Evolutionary conservation across 2,113 vertebrate genomes (phyloP).

Genomic region (Polypterus senegalus): DNA sequence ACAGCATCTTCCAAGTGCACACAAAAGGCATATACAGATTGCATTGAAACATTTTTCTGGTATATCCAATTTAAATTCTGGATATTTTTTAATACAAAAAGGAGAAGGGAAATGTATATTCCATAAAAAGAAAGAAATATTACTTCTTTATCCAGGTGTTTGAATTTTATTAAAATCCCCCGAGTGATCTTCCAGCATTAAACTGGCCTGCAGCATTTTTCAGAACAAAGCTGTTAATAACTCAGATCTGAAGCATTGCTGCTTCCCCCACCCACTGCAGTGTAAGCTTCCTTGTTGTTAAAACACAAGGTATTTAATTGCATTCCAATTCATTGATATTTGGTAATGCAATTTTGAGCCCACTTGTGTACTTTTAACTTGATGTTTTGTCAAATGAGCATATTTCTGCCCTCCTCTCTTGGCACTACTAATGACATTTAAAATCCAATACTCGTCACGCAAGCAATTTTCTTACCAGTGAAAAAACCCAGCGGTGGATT

Average conservation of each 20-base stretch:
- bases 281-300: conserved; percentile 17
- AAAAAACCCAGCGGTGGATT: conserved; percentile 24
- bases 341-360: conserved; percentile 22
- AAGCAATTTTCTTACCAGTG: background rate
- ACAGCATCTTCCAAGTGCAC: conserved; percentile 22
- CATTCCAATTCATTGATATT: conserved; percentile 18
- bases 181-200: background rate
- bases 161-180: conserved; percentile 1
- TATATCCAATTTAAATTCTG: conserved; percentile 33
- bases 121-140: conserved; percentile 6
- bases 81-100: conserved; percentile 2
- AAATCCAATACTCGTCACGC: conserved; percentile 30
- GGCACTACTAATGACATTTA: conserved; percentile 32
- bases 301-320: conserved; percentile 25
- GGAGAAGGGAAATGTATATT: conserved; percentile 9
- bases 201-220: background rate
- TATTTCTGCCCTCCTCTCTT: conserved; percentile 8
- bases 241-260: background rate
- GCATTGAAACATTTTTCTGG: conserved; percentile 22
- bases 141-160: conserved; percentile 5
- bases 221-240: background rate
- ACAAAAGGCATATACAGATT: conserved; percentile 24
- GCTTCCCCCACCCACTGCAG: conserved; percentile 7
- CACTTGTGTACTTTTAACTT: conserved; percentile 22
- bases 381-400: conserved; percentile 6